Evolutionary conservation across 2,888 invertebrate species (phyloP).

Genomic region (Netelia inedita): DNA sequence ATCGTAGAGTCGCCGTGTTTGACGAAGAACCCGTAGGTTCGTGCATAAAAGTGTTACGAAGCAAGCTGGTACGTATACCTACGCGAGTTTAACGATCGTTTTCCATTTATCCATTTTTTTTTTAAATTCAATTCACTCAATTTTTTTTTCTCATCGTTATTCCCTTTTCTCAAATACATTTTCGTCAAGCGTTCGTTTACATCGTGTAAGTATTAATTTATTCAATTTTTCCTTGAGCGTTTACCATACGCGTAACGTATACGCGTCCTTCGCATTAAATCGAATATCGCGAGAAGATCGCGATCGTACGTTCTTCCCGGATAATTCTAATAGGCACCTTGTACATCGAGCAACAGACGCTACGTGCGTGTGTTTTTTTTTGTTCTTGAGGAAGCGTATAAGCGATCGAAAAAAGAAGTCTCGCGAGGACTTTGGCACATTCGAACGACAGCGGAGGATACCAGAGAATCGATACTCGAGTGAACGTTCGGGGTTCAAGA

Average conservation of each 20-base stretch:
- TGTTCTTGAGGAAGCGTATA: slow-evolving; percentile 11
- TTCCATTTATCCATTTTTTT: background rate
- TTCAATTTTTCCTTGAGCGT: background rate
- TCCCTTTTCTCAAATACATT: background rate
- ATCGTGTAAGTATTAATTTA: no score
- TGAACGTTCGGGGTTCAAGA: slow-evolving; percentile 70
- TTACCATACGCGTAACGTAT: background rate
- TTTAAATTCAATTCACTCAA: background rate
- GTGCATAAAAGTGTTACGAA: slow-evolving; percentile 57
- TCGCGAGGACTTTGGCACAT: slow-evolving; percentile 58
- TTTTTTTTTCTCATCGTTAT: background rate
- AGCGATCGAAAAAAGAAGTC: slow-evolving; percentile 27
- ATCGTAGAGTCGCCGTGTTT: slow-evolving; percentile 26
- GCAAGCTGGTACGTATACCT: slow-evolving; percentile 32
- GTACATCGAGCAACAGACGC: slow-evolving; percentile 24
- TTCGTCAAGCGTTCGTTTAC: no score
- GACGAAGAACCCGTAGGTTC: slow-evolving; percentile 7
- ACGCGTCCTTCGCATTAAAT: slow-evolving; percentile 9
- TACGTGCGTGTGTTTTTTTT: background rate
- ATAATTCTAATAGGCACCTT: slow-evolving; percentile 32
- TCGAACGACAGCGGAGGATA: background rate
- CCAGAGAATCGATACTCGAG: slow-evolving; percentile 53
- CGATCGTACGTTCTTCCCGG: background rate
- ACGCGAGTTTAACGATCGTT: slow-evolving; percentile 12
- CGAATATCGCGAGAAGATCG: slow-evolving; percentile 9